These are phyloP conservation scores for Styela plicata DNA, from an alignment of 23 tunicate genomes.

Conservation along the genomic window DNA sequence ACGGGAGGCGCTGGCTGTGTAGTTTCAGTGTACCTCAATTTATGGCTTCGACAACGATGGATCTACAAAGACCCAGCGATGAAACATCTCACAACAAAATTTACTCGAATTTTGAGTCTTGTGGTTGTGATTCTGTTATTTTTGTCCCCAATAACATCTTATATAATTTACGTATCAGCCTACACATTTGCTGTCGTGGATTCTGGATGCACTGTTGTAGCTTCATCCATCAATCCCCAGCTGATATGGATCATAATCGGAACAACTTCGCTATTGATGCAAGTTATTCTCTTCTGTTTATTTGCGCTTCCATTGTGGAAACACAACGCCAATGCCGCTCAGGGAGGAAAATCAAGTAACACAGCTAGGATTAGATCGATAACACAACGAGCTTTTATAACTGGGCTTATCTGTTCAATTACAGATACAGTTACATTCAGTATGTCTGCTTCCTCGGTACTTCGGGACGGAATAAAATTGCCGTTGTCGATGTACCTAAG, in stretches of 20 bases:
- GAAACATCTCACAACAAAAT: neutral
- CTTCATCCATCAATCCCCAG: neutral
- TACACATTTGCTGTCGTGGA: neutral
- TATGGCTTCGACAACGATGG: constrained; percentile 7
- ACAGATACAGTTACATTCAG: neutral
- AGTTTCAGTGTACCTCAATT: neutral
- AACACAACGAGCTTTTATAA: neutral
- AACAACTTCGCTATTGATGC: neutral
- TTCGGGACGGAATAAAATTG: neutral
- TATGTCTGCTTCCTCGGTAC: neutral
- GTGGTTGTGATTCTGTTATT: neutral
- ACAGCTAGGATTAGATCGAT: neutral
- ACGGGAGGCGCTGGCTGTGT: neutral
- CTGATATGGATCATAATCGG: neutral
- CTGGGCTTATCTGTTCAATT: neutral
- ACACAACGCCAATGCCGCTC: neutral
- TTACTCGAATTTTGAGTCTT: constrained; percentile 5
- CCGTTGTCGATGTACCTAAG: neutral
- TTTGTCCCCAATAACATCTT: neutral
- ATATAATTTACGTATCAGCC: neutral
- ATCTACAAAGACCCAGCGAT: constrained; percentile 2
- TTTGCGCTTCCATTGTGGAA: neutral
- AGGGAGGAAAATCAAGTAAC: neutral
- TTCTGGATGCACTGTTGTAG: neutral
- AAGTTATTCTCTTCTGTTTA: neutral